Base-by-base conservation (phyloP, 2,113 vertebrate species). In the Odocoileus virginianus region DNA sequence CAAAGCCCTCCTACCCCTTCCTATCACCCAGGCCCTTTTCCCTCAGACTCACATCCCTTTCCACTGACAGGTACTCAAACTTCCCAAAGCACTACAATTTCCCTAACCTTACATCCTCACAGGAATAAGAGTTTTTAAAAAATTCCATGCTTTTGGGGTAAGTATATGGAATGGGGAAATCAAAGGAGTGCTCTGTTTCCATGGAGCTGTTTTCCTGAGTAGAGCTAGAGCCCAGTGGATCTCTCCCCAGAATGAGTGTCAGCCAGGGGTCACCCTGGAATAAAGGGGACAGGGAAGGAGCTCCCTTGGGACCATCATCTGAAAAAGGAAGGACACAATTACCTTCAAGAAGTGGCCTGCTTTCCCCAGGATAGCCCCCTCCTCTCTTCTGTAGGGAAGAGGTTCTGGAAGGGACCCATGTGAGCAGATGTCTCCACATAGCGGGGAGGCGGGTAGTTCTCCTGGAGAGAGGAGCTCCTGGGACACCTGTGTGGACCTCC, bases 261-360 rank as follows among this genome's bases (percentile, higher is more conserved):
- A 95, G 97, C 97, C 98, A 97, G 97, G 89, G 96, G 90, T 96
- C 97, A 95, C 27, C n/a, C 78, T 58, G 67, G 57, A 87, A 97
- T 92, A 79, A 76, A 79, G 87, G 94, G 76, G 96, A 58, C 83
- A 93, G 50, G 88, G 67, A 96, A 76, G 71, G 92, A 93, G 87
- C 47, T 84, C 85, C 79, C 67, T 78, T 36, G 84, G 85, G 58
- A 52, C 64, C 54, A 95, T 92, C 82, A 45, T 67, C 96, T 78
- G 87, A 82, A 96, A 85, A 85, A 85, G 54, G 84, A 96, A 94
- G 40, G 90, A 90, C 36, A 79, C 60, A 16, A 40, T 55, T 60
- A 85, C 58, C 82, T 76, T 91, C 54, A 64, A 95, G 47, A 82
- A 88, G 6, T 47, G 54, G 83, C 23, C 71, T 71, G 33, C 52